These are phyloP conservation scores for Anomalospiza imberbis DNA, from an alignment of 2,797 vertebrate species.

Conservation along the genomic window DNA sequence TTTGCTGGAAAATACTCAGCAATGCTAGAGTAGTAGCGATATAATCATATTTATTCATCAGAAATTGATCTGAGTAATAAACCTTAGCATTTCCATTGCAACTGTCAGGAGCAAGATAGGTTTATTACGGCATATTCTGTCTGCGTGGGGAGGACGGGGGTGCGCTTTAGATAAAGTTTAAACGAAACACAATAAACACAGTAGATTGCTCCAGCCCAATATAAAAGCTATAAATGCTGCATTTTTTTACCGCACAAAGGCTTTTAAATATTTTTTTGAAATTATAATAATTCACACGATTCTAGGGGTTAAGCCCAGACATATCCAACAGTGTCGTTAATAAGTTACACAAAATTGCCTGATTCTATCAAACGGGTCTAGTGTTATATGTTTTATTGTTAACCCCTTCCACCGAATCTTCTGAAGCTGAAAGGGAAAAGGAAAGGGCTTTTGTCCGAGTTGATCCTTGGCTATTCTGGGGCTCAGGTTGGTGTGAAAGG, in stretches of 20 bases:
- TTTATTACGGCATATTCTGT: constrained; percentile 62
- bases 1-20: background rate
- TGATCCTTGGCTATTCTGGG: constrained; percentile 90
- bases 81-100: constrained; percentile 51
- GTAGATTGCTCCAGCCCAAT: background rate
- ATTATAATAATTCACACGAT: constrained; percentile 5
- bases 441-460: constrained; percentile 85
- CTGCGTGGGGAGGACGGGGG: background rate
- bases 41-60: constrained; percentile 29
- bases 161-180: constrained; percentile 46
- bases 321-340: constrained; percentile 49
- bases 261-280: background rate
- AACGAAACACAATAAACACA: constrained; percentile 29
- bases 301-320: background rate
- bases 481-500: constrained; percentile 95
- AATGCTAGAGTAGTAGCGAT: background rate
- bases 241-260: background rate
- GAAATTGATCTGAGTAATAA: constrained; percentile 64
- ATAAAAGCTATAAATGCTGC: constrained; percentile 17
- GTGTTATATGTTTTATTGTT: constrained; percentile 80
- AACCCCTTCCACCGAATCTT: constrained; percentile 80
- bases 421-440: constrained; percentile 83
- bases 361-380: constrained; percentile 62
- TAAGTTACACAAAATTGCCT: constrained; percentile 67
- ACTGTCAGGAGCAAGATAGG: constrained; percentile 69